Base-by-base conservation (phyloP, 2,797 vertebrate genomes). In the Sebastes taczanowskii region DNA sequence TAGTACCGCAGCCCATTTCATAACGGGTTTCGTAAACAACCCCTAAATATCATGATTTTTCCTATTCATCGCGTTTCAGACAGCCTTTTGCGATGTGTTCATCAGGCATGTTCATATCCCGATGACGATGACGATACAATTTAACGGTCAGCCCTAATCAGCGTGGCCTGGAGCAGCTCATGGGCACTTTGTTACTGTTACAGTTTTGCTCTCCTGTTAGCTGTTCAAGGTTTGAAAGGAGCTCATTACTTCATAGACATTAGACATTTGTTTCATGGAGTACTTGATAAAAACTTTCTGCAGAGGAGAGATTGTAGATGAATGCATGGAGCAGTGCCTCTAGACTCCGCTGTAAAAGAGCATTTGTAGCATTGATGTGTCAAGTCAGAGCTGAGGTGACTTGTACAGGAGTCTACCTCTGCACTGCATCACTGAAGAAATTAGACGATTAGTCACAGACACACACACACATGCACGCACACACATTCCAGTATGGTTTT, bases 341-440 rank as follows among this genome's bases (percentile, higher is more conserved):
- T 4, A n/a, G n/a, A 35, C 10, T 3, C 2, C 10, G 13, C 27
- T 55, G 14, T 58, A 69, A 61, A 18, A 20, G 22, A 71, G 16
- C 59, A 70, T 75, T 58, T 59, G 64, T 13, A 79, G 64, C 6
- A 13, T 16, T 53, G n/a, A 80, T 77, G 61, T 75, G 63, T 77
- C 58, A 18, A 62, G 63, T 71, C 27, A 52, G 52, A 68, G 69
- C 25, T 5, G 53, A 75, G 71, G 74, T 66, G 58, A 71, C 53
- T 77, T 38, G 52, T 72, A 75, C 56, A 56, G 27, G 75, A 67
- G 61, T 71, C 53, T 65, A 60, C 61, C 25, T 55, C 77, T 61
- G 71, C 77, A 67, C 59, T 68, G 74, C 79, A 84, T 72, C 77
- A 32, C 46, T 8, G 46, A 46, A 20, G 34, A 68, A 58, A 61